Conservation (phyloP, 2,797 vertebrate genomes). For the Neostethus bicornis region DNA sequence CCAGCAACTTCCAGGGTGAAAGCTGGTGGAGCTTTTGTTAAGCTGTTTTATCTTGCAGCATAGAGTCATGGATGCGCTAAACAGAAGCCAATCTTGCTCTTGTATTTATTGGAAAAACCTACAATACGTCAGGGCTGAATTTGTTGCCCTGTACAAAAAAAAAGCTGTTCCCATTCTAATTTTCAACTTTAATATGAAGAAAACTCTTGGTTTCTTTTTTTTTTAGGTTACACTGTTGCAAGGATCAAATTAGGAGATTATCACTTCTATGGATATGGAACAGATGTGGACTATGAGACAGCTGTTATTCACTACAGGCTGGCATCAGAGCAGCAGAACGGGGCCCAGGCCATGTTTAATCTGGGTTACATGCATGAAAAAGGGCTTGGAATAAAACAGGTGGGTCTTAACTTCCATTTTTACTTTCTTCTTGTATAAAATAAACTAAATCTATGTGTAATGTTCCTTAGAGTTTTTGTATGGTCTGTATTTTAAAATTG, state of each 20-base stretch:
- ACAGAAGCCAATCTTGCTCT: background rate
- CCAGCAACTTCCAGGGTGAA: background rate
- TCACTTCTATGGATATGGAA: conserved; percentile 97
- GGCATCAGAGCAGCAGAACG: conserved; percentile 97
- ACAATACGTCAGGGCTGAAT: background rate
- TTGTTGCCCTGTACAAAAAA: background rate
- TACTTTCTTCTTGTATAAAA: background rate
- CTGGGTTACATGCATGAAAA: conserved; percentile 99
- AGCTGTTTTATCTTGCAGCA: background rate
- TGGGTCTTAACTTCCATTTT: conserved; percentile 45
- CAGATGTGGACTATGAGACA: conserved; percentile 96
- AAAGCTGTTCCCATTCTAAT: background rate
- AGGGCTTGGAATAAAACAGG: conserved; percentile 97
- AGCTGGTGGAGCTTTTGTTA: background rate
- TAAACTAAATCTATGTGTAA: background rate
- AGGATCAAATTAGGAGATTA: conserved; percentile 98
- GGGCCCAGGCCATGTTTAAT: conserved; percentile 98
- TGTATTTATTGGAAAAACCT: background rate
- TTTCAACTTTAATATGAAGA: background rate
- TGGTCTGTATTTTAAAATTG: background rate
- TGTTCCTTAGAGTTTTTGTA: background rate
- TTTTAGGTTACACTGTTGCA: conserved; percentile 92
- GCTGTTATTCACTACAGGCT: conserved; percentile 97
- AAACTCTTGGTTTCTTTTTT: background rate
- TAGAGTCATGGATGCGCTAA: background rate